phyloP scores from a whole-genome alignment of 1,140 invertebrate species.

The Brachionus sp. region DNA sequence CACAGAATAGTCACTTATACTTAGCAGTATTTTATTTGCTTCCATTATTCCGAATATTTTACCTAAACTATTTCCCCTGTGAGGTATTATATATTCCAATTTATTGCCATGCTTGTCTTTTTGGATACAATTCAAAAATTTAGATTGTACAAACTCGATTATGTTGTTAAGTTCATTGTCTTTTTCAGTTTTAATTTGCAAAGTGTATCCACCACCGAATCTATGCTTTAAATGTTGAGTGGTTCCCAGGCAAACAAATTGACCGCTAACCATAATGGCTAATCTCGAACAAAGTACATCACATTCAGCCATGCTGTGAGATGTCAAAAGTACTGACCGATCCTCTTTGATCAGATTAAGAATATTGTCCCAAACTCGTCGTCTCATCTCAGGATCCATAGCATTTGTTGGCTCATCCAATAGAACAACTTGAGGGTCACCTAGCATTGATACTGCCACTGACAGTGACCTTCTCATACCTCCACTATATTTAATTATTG shows the following conservation, averaged over 20 bases:
- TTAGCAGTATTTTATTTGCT: slow-evolving; percentile 70
- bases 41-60: slow-evolving; percentile 46
- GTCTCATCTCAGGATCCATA: slow-evolving; percentile 59
- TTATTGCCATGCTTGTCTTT: slow-evolving; percentile 45
- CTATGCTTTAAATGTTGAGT: slow-evolving; percentile 60
- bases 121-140: slow-evolving; percentile 31
- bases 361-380: slow-evolving; percentile 59
- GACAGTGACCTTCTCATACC: slow-evolving; percentile 60
- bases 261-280: slow-evolving; percentile 60
- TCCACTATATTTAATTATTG: slow-evolving; percentile 57
- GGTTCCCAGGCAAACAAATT: slow-evolving; percentile 60
- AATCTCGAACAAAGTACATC: slow-evolving; percentile 51
- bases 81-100: slow-evolving; percentile 46
- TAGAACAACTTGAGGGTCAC: slow-evolving; percentile 58
- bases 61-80: slow-evolving; percentile 9
- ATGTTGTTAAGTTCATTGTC: background rate
- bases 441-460: slow-evolving; percentile 59
- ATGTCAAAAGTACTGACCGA: slow-evolving; percentile 52
- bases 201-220: slow-evolving; percentile 34
- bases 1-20: slow-evolving; percentile 74
- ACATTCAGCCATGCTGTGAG: slow-evolving; percentile 55
- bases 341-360: slow-evolving; percentile 47
- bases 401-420: slow-evolving; percentile 63
- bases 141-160: background rate
- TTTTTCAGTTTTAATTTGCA: slow-evolving; percentile 14